These are phyloP conservation scores for Ovis aries DNA, from an alignment of 2,113 vertebrate genomes.

Conservation along the genomic window ARS-UI_Ramb_v3.0 NC_056055.1:174068501-174069000, in stretches of 20 bases:
- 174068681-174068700: background rate
- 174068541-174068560: background rate
- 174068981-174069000: background rate
- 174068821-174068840: background rate
- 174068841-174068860: background rate
- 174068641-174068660: background rate
- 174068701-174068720: background rate
- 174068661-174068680: background rate
- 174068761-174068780: background rate
- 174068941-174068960: background rate
- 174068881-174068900: background rate
- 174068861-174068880: background rate
- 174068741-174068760: background rate
- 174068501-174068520: background rate
- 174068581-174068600: background rate
- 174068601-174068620: background rate
- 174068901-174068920: background rate
- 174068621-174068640: background rate
- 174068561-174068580: background rate
- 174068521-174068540: background rate
- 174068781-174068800: background rate
- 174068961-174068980: background rate
- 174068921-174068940: background rate
- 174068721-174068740: background rate
- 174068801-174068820: fast-evolving